Percentiles rank a stretch among this genome's conserved stretches.
Evolutionary conservation across 1,140 invertebrate species (phyloP).

Genomic region (Lepidurus packardi): DNA sequence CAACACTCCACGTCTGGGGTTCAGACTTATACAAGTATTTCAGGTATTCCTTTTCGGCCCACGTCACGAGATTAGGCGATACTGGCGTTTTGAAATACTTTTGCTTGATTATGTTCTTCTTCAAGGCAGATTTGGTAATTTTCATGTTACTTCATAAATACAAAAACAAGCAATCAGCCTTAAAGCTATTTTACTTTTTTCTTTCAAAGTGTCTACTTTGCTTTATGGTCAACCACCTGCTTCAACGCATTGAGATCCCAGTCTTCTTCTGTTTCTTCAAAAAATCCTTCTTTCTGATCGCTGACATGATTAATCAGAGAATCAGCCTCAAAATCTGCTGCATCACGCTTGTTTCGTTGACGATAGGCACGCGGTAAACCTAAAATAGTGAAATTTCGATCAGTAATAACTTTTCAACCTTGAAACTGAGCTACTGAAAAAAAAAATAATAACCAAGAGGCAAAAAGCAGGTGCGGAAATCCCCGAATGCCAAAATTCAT

Average conservation of each 20-base stretch:
- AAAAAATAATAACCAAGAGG: no score
- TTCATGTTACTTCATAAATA: conserved; percentile 37
- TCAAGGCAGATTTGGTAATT: conserved; percentile 46
- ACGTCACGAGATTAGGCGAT: conserved; percentile 68
- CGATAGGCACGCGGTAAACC: neutral
- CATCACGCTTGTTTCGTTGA: neutral
- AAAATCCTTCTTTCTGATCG: neutral
- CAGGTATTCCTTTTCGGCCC: conserved; percentile 76
- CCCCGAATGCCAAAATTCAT: neutral
- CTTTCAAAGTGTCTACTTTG: neutral
- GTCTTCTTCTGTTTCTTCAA: conserved; percentile 2
- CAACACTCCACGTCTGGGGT: conserved; percentile 64
- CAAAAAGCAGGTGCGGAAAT: neutral
- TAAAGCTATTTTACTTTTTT: neutral
- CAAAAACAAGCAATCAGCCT: neutral
- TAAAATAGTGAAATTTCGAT: neutral
- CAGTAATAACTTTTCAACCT: neutral
- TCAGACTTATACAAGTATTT: conserved; percentile 58
- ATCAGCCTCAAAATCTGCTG: neutral
- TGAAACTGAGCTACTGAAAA: neutral
- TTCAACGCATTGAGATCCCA: neutral
- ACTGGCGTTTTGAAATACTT: conserved; percentile 64
- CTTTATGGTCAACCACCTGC: neutral
- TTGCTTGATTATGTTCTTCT: conserved; percentile 56
- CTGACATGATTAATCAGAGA: neutral